These are phyloP conservation scores for Suncus etruscus DNA, from an alignment of 2,113 vertebrate species.

Conservation along the genomic window DNA sequence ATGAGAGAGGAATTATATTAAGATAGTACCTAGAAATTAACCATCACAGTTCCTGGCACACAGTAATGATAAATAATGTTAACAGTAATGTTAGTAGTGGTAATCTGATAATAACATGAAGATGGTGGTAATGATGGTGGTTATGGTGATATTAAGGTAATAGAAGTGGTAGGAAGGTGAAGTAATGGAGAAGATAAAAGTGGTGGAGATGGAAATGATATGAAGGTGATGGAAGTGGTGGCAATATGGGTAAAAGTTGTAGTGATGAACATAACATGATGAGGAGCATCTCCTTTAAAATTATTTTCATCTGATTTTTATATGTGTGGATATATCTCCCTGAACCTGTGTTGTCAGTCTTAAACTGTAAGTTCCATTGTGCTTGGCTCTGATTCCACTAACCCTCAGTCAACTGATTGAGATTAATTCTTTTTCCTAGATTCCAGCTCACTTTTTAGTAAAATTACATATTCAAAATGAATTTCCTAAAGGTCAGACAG, in stretches of 20 bases:
- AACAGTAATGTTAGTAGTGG: too few species aligned
- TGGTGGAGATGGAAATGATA: background rate
- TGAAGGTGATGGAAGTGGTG: background rate
- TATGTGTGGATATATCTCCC: background rate
- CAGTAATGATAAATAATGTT: background rate
- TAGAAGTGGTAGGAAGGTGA: too few species aligned
- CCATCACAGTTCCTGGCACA: background rate
- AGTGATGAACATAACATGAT: background rate
- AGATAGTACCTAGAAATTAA: too few species aligned
- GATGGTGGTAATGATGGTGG: too few species aligned
- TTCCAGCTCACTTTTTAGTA: background rate
- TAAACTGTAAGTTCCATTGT: background rate
- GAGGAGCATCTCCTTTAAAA: background rate
- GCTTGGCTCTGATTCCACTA: background rate
- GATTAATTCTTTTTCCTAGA: background rate
- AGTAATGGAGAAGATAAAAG: too few species aligned
- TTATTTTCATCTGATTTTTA: background rate
- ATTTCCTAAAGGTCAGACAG: slow-evolving; percentile 4
- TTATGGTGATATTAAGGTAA: too few species aligned
- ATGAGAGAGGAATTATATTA: background rate
- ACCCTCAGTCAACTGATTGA: background rate
- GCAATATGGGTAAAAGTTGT: too few species aligned
- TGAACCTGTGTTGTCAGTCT: background rate
- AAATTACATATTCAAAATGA: background rate
- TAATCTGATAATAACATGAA: too few species aligned